Evolutionary conservation across 2,888 invertebrate genomes (phyloP), one percentile per base, ranked within the genome.

Genomic region (Poecilus cupreus): DNA sequence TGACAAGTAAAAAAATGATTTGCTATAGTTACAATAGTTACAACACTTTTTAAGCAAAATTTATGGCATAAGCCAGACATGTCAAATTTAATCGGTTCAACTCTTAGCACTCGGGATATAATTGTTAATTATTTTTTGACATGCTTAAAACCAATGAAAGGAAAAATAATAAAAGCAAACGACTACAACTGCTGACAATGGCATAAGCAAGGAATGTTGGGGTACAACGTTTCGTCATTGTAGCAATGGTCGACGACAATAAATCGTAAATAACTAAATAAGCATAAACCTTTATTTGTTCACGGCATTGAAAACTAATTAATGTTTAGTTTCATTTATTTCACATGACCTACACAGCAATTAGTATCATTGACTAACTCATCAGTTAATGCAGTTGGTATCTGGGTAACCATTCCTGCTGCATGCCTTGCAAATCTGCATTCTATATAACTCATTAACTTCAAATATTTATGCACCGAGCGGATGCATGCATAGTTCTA

Each of bases 311-410:
- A 51, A 74, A 51, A 32, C 26, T 49, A 49, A 74, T 74, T 49
- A 74, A 74, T 74, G 49, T 51, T 22, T 74, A 74, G 51, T 74
- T 74, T 74, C 74, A 46, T 72, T 49, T 49, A 72, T 74, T 64
- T 74, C 51, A 51, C 49, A 74, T 74, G 74, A 74, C 74, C 74
- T 74, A 74, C 64, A 68, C 74, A 13, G 51, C 74, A 74, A 74
- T 49, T 46, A 74, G 26, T 32, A 72, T 72, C 37, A 51, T 74
- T 74, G 74, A 26, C 74, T 24, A 74, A 24, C 51, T 49, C 74
- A 24, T 37, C 37, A 68, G n/a, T 54, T 16, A 51, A 6, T 51
- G 51, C 51, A 18, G 43, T n/a, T 10, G n/a, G 43, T 43, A n/a
- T 26, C 26, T 26, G 39, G 13, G 11, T 43, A 43, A 32, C 32